Evolutionary conservation across 2,888 invertebrate genomes (phyloP).

Genomic region (Notocelia uddmanniana): DNA sequence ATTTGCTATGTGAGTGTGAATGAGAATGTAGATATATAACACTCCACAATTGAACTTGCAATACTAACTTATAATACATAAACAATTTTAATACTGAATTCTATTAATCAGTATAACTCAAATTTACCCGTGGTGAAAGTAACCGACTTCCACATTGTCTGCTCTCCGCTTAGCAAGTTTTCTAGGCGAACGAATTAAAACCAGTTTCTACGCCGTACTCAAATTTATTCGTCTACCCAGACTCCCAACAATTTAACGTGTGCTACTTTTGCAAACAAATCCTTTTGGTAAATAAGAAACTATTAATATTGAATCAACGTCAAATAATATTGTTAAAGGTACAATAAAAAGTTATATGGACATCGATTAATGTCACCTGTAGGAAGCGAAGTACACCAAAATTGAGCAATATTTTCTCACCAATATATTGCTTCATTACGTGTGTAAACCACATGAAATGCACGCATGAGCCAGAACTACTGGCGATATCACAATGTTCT

Average conservation of each 20-base stretch:
- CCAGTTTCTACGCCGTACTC: slow-evolving; percentile 7
- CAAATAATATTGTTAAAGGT: slow-evolving; percentile 36
- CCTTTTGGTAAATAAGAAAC: slow-evolving; percentile 2
- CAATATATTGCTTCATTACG: slow-evolving; percentile 71
- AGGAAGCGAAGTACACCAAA: slow-evolving; percentile 47
- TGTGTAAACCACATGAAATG: slow-evolving; percentile 61
- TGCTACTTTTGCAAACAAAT: neutral
- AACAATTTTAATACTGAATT: neutral
- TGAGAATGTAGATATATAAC: neutral
- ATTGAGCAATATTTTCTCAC: slow-evolving; percentile 64
- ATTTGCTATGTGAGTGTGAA: no score
- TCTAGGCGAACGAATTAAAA: slow-evolving; percentile 11
- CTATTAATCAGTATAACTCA: neutral
- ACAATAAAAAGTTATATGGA: slow-evolving; percentile 51
- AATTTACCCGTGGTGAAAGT: slow-evolving; percentile 8
- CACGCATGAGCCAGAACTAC: slow-evolving; percentile 40
- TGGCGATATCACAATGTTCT: slow-evolving; percentile 17
- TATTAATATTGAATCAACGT: slow-evolving; percentile 36
- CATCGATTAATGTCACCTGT: slow-evolving; percentile 50
- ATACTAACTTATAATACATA: neutral
- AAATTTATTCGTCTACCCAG: slow-evolving; percentile 8
- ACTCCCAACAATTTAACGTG: slow-evolving; percentile 26
- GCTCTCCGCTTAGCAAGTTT: neutral
- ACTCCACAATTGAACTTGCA: neutral
- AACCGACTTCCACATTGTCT: slow-evolving; percentile 1